Percentiles rank a stretch among this genome's conserved stretches.
Evolutionary conservation across 2,888 invertebrate genomes (phyloP).

Genomic region (Halocaridina rubra): DNA sequence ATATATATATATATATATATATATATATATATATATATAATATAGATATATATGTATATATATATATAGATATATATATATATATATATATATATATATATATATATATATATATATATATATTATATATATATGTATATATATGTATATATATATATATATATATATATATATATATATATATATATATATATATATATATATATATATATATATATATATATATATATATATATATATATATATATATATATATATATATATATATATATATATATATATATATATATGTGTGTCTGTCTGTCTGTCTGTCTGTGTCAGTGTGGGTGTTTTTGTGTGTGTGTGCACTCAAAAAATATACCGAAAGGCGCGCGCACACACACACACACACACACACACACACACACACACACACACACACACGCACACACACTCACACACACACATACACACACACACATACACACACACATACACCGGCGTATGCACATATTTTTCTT

Average conservation of each 20-base stretch:
- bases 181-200: background rate
- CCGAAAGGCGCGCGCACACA: background rate
- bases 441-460: constrained; percentile 11
- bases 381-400: background rate
- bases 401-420: background rate
- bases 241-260: background rate
- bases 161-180: background rate
- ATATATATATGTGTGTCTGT: background rate
- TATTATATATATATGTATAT: background rate
- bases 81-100: background rate
- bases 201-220: background rate
- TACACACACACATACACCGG: constrained; percentile 18
- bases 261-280: background rate
- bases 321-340: background rate
- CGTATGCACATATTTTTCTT: constrained; percentile 37
- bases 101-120: background rate
- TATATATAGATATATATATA: background rate
- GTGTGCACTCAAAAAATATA: too few relatives aligned
- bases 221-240: background rate
- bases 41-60: background rate
- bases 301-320: background rate
- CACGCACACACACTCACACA: background rate
- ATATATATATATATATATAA: background rate
- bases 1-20: background rate
- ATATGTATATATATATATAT: background rate